These are phyloP conservation scores for Clavelina lepadiformis DNA, from an alignment of 23 tunicate species.

Conservation along the genomic window DNA sequence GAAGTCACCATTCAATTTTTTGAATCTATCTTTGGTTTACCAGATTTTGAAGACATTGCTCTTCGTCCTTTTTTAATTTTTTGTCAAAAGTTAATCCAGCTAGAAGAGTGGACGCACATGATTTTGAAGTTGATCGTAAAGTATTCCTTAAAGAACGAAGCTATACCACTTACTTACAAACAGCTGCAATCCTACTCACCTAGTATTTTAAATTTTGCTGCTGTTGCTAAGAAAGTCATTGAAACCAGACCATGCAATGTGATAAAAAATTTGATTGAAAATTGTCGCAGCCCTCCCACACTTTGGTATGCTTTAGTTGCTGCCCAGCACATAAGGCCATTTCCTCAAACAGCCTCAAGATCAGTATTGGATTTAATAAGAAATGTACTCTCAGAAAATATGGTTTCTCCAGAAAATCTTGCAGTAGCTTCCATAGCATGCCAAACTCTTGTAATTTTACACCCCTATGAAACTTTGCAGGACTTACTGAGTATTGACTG, in stretches of 20 bases:
- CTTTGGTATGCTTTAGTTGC: conserved; percentile 54
- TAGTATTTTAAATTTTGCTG: conserved; percentile 31
- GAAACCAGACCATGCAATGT: conserved; percentile 17
- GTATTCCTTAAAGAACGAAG: neutral
- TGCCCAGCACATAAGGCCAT: conserved; percentile 19
- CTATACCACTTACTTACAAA: conserved; percentile 28
- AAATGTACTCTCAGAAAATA: neutral
- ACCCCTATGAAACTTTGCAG: neutral
- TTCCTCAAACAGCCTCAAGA: neutral
- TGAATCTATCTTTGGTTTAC: neutral
- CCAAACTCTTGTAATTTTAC: neutral
- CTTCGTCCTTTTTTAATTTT: conserved; percentile 31
- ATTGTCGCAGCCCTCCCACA: neutral
- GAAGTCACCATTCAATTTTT: conserved; percentile 7
- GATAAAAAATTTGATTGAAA: conserved; percentile 14
- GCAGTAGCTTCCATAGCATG: conserved; percentile 10
- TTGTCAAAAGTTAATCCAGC: conserved; percentile 36
- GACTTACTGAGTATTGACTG: neutral
- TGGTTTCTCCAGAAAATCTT: neutral
- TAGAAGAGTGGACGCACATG: neutral
- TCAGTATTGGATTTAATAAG: conserved; percentile 3
- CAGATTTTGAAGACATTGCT: conserved; percentile 3
- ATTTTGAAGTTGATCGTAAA: conserved; percentile 25
- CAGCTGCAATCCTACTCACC: conserved; percentile 21
- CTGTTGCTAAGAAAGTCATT: conserved; percentile 14